A percentile compares a stretch with the other conserved stretches of the same genome.
Conservation (phyloP, 92 coral and sea anemone genomes). For the Heteractis magnifica region DNA sequence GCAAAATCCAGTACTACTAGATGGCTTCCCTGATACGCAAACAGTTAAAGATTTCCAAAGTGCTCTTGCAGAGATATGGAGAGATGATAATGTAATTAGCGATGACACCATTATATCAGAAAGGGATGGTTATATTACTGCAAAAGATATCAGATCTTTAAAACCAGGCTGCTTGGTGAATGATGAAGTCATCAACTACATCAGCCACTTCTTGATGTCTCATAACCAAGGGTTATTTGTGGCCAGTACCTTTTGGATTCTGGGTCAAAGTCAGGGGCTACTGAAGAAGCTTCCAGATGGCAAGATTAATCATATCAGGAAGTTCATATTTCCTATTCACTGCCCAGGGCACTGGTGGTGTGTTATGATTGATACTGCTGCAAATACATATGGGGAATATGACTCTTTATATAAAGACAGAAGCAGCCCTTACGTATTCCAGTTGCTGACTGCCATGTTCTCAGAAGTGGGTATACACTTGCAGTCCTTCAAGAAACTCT, state of each 20-base stretch:
- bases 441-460: not conserved
- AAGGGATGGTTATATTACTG: not conserved
- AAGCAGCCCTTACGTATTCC: constrained; percentile 5
- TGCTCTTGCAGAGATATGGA: constrained; percentile 9
- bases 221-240: not conserved
- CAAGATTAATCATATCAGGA: not conserved
- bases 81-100: not conserved
- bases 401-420: constrained; percentile 2
- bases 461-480: not conserved
- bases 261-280: not conserved
- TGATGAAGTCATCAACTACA: constrained; percentile 13
- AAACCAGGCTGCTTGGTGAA: constrained; percentile 3
- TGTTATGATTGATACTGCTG: constrained; percentile 9
- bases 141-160: constrained; percentile 17
- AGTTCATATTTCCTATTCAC: constrained; percentile 20
- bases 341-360: constrained; percentile 33
- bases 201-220: constrained; percentile 11
- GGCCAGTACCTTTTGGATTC: constrained; percentile 5
- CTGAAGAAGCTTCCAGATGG: not conserved
- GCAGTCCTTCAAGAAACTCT: not conserved
- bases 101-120: constrained; percentile 12
- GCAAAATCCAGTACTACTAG: not conserved
- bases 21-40: not conserved
- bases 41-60: constrained; percentile 8
- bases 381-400: constrained; percentile 18